phyloP scores from a whole-genome alignment of 2,113 vertebrate genomes.

The Pontoporia blainvillei region DNA sequence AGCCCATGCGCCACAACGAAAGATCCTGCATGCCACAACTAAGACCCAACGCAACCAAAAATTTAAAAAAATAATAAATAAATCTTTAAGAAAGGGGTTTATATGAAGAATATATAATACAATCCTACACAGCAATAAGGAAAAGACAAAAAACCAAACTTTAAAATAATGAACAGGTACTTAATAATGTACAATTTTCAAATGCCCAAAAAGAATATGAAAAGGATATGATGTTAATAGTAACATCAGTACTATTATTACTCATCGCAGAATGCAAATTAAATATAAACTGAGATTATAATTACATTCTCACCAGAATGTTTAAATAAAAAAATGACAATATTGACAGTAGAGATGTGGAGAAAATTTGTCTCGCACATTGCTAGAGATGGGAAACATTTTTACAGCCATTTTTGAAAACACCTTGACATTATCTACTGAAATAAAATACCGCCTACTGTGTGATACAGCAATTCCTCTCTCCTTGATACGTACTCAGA shows the following conservation, averaged over 20 bases:
- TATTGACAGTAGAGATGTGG: not conserved
- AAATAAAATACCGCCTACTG: not conserved
- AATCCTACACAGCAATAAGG: not conserved
- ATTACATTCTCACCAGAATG: not conserved
- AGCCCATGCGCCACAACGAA: too few species aligned
- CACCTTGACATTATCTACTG: not conserved
- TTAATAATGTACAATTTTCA: not conserved
- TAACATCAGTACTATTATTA: not conserved
- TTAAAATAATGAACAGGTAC: not conserved
- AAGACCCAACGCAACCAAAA: too few species aligned
- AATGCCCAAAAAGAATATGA: not conserved
- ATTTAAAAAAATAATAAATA: too few species aligned
- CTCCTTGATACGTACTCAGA: not conserved
- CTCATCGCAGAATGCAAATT: not conserved
- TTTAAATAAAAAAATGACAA: slow-evolving; percentile 6
- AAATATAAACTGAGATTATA: not conserved
- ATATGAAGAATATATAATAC: not conserved
- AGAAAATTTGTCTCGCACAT: not conserved
- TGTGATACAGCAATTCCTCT: not conserved
- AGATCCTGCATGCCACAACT: too few species aligned
- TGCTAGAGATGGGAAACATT: not conserved
- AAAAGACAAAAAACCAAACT: not conserved
- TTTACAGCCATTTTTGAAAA: not conserved
- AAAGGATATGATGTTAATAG: not conserved
- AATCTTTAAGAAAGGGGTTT: not conserved